Conservation (phyloP, 2,113 vertebrate genomes). For the Hemichromis elongatus region DNA sequence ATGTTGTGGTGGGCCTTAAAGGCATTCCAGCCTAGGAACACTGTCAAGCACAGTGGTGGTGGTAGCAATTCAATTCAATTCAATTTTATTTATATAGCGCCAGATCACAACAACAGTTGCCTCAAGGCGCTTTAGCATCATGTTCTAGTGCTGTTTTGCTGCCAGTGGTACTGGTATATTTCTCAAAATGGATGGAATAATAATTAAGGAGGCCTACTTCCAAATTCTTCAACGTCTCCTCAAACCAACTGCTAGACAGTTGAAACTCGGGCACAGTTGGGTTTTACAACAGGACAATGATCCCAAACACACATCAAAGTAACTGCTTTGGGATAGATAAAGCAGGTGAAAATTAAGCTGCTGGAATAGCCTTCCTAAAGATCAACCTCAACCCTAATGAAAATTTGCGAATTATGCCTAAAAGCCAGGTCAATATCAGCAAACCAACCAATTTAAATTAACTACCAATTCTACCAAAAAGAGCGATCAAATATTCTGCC, state of each 20-base stretch:
- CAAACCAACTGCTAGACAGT: background rate
- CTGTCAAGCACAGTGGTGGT: background rate
- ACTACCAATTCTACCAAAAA: background rate
- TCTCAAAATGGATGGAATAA: background rate
- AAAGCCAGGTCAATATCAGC: background rate
- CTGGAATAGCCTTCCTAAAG: background rate
- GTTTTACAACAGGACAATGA: background rate
- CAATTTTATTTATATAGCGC: too few species aligned
- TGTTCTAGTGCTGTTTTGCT: background rate
- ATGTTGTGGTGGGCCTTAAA: background rate
- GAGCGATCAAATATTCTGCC: background rate
- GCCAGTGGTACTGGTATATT: background rate
- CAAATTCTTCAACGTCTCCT: background rate
- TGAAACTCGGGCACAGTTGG: background rate
- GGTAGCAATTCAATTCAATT: too few species aligned
- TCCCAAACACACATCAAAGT: background rate
- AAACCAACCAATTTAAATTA: background rate
- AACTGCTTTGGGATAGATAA: background rate
- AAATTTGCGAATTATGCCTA: background rate
- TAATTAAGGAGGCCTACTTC: background rate
- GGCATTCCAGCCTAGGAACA: background rate
- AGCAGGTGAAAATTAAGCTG: background rate
- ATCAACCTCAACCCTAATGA: background rate
- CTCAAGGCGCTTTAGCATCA: too few species aligned
- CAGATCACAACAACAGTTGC: too few species aligned